A percentile compares a stretch with the other conserved stretches of the same genome.
Evolutionary conservation across 2,888 invertebrate species (phyloP).

Genomic region (Sialis lutaria): DNA sequence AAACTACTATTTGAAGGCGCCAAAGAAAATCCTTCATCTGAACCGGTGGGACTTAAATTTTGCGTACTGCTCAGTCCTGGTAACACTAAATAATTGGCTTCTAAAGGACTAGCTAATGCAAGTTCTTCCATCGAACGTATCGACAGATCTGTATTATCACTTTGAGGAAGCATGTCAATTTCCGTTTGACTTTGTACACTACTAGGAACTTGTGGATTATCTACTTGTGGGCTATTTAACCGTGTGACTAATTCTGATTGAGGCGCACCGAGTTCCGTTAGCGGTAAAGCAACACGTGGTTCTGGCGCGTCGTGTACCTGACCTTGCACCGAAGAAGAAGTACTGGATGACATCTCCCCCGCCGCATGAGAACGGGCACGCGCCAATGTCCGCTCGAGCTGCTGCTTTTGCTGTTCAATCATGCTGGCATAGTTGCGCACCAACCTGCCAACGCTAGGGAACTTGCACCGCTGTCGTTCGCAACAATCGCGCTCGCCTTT

Average conservation of each 20-base stretch:
- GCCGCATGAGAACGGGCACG: neutral
- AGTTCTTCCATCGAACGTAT: neutral
- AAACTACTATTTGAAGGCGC: slow-evolving; percentile 23
- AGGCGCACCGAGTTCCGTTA: neutral
- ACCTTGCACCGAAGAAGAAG: neutral
- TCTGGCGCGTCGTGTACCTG: neutral
- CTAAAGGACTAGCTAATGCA: neutral
- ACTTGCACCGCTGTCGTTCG: neutral
- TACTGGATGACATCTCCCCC: neutral
- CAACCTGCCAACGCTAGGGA: slow-evolving; percentile 8
- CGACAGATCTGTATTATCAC: neutral
- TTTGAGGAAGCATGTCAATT: neutral
- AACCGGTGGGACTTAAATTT: slow-evolving; percentile 1
- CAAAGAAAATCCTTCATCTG: slow-evolving; percentile 14
- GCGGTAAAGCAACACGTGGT: neutral
- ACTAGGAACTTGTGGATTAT: neutral
- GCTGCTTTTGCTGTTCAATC: slow-evolving; percentile 8
- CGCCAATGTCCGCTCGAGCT: neutral
- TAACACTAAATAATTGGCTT: neutral
- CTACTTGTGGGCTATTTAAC: neutral
- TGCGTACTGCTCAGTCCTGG: neutral
- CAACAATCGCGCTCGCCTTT: neutral
- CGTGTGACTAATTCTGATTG: neutral
- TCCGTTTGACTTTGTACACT: neutral
- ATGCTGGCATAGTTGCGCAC: slow-evolving; percentile 7